phyloP scores from a whole-genome alignment of 2,113 vertebrate species.

The Tragelaphus strepsiceros region DNA sequence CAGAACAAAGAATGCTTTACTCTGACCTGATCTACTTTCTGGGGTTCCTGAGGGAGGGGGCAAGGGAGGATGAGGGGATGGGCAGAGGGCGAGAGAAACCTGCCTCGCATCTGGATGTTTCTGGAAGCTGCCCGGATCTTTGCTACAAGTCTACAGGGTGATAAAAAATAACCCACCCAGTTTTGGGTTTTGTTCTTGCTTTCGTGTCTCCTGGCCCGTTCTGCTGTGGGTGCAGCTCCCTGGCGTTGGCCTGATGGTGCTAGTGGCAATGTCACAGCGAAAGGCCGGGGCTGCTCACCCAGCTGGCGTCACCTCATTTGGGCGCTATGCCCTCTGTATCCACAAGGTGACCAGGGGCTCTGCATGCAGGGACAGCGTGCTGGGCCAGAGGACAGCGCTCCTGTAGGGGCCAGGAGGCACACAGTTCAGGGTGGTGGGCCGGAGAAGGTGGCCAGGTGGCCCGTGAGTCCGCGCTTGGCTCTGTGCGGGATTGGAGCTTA shows the following conservation, averaged over 20 bases:
- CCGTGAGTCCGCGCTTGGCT: not conserved
- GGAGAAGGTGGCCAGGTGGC: not conserved
- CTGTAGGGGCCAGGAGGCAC: rapidly evolving
- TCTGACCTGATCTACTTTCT: constrained; percentile 71
- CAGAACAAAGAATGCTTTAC: constrained; percentile 59
- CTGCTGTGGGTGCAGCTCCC: constrained; percentile 63
- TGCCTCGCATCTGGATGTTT: not conserved
- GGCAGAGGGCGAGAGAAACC: rapidly evolving
- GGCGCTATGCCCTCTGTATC: constrained; percentile 54
- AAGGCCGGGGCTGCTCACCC: constrained; percentile 41
- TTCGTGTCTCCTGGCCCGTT: constrained; percentile 23
- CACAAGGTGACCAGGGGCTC: constrained; percentile 18
- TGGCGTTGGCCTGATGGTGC: not conserved
- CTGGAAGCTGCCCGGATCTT: constrained; percentile 29
- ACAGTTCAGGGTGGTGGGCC: not conserved
- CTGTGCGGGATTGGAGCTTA: rapidly evolving
- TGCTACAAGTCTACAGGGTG: constrained; percentile 17
- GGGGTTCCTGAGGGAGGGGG: constrained; percentile 12
- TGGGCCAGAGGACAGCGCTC: rapidly evolving
- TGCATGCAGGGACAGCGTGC: not conserved
- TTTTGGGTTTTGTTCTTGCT: constrained; percentile 58
- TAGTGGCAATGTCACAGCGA: constrained; percentile 40
- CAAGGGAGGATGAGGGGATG: not conserved
- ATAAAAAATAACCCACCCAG: constrained; percentile 56
- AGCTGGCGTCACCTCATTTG: constrained; percentile 30